Evolutionary conservation across 2,113 vertebrate species (phyloP), one percentile per base, ranked within the genome.

Genomic region (Periophthalmus modestus): DNA sequence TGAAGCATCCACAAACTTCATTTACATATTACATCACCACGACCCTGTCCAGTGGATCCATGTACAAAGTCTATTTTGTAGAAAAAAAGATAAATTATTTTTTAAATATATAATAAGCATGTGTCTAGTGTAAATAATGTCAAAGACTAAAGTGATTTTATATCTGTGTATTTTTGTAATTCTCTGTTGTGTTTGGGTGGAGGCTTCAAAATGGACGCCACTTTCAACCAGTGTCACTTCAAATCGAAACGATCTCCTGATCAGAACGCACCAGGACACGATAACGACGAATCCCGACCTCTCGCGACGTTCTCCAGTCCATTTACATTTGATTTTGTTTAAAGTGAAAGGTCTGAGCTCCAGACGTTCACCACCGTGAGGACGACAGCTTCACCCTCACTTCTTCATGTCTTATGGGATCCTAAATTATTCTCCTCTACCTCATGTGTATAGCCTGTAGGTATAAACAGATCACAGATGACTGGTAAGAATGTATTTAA

Each of bases 401-500:
- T 89, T 93, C 87, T 92, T 94, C 91, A 93, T 94, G 95, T 96
- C 95, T 96, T 93, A 94, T 94, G 94, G 92, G 95, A 95, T 94
- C 88, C 95, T 96, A 96, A 96, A 93, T 95, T 94, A 95, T 96
- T 96, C 94, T 96, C 97, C 96, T 98, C 97, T 98, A 98, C 97
- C 97, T 98, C 97, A 99, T 96, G 95, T 98, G 96, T 97, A 96
- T 94, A 97, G 96, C 93, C 94, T 95, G 94, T 97, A 96, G 96
- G 94, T 95, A 95, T 96, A 95, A 95, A 96, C 96, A 94, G 95
- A 97, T 97, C 95, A 95, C 94, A 95, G 96, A 95, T 96, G 97
- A 97, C 96, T 97, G 95, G 95, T 96, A 95, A 97, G 97, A 98
- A 98, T 97, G 96, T 99, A 98, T 99, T 98, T 97, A 97, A 97